These are phyloP conservation scores for Parnassius orleans DNA, from an alignment of 2,888 invertebrate species.

Conservation along the genomic window DNA sequence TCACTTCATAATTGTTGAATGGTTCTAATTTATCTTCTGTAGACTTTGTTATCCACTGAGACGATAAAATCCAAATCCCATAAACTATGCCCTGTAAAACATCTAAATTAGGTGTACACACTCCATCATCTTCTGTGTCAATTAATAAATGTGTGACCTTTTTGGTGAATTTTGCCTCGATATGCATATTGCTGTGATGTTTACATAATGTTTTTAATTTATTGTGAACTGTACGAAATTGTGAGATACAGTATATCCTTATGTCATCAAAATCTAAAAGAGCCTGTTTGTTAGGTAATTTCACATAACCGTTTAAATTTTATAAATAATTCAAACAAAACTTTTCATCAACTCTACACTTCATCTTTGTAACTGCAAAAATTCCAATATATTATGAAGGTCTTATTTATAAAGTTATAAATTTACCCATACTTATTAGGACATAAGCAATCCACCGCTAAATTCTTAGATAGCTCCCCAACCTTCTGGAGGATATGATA, in stretches of 20 bases:
- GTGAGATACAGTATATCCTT: constrained; percentile 51
- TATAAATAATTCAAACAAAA: too few relatives aligned
- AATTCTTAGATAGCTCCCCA: too few relatives aligned
- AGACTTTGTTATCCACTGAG: constrained; percentile 75
- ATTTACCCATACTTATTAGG: too few relatives aligned
- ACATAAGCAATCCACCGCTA: too few relatives aligned
- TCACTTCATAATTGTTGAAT: constrained; percentile 81
- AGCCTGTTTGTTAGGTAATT: too few relatives aligned
- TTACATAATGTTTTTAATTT: constrained; percentile 56
- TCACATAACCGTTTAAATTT: too few relatives aligned
- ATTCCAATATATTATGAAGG: too few relatives aligned
- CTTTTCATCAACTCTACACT: too few relatives aligned
- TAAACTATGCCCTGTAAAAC: constrained; percentile 80
- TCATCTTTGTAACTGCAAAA: too few relatives aligned
- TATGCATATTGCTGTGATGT: constrained; percentile 54
- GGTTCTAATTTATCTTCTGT: constrained; percentile 65
- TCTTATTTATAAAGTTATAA: too few relatives aligned
- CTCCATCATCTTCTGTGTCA: constrained; percentile 69
- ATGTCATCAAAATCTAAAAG: constrained; percentile 62
- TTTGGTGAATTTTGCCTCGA: constrained; percentile 59
- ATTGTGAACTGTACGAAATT: constrained; percentile 48
- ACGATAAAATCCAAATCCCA: constrained; percentile 81
- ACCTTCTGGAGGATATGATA: too few relatives aligned
- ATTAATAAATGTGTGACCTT: constrained; percentile 83
- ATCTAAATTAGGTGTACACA: constrained; percentile 74